Conservation (phyloP, 2,888 invertebrate species). For the Eupithecia abbreviata region DNA sequence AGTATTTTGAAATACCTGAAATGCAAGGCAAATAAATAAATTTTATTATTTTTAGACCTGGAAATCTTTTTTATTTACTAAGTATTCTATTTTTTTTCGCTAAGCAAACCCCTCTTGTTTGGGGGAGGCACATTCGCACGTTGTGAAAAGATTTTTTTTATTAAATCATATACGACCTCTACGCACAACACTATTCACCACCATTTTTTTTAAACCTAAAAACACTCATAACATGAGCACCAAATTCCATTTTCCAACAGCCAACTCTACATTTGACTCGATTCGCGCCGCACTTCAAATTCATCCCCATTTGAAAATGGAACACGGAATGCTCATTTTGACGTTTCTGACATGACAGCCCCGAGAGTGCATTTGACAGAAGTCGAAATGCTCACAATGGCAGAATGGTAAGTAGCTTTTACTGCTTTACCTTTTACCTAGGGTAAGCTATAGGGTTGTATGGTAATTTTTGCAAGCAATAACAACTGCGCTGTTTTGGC, state of each 20-base stretch:
- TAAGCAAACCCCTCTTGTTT: no score
- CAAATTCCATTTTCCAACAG: conserved; percentile 22
- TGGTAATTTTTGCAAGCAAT: conserved; percentile 5
- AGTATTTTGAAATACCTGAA: no score
- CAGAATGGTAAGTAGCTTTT: conserved; percentile 34
- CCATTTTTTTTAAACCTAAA: not conserved
- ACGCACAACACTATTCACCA: not conserved
- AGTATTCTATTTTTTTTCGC: no score
- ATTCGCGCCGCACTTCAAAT: conserved; percentile 44
- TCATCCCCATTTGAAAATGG: conserved; percentile 56
- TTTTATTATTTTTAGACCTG: no score
- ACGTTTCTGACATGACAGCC: conserved; percentile 69
- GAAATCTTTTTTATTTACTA: no score
- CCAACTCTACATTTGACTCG: not conserved
- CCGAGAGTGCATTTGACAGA: conserved; percentile 40
- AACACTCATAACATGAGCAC: not conserved
- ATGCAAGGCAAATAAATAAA: no score
- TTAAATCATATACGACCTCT: not conserved
- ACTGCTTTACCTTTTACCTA: conserved; percentile 8
- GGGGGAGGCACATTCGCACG: no score
- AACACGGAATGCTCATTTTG: conserved; percentile 59
- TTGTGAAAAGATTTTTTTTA: no score
- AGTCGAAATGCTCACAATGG: conserved; percentile 36
- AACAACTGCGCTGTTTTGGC: conserved; percentile 1
- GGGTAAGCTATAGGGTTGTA: not conserved